Base-by-base conservation (phyloP, 1,140 invertebrate genomes). In the Brachionus sp. region DNA sequence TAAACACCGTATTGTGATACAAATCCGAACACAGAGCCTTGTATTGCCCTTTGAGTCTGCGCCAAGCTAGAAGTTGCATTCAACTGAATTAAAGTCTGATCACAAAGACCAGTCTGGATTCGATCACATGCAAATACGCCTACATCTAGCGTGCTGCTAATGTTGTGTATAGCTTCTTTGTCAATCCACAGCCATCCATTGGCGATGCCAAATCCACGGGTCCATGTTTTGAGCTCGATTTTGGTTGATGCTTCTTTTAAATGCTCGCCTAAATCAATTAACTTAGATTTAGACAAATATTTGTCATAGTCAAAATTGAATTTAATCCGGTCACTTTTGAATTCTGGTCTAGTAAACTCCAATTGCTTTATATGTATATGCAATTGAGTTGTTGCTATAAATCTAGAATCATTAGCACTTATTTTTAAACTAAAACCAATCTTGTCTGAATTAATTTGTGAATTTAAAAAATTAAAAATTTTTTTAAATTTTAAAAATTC, bases 391-490 rank as follows among this genome's bases (percentile, higher is more conserved):
- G 16, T n/a, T 29, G 66, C 7, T 33, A 39, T n/a, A 70, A 37
- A 70, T 39, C 37, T 70, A 39, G 35, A 70, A 39, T 70, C 66
- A 70, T 39, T 62, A 13, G 44, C 53, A 25, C 9, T 9, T n/a
- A 62, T 62, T 62, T 57, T 62, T 33, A 78, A 33, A 19, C 10
- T 19, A 78, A 78, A 57, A 16, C 25, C 25, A 19, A 78, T 23
- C 29, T 4, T 19, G 10, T 78, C 44, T 10, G 44, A 78, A 42
- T 78, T 42, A 1, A 37, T 9, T 16, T 12, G 25, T 9, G 10
- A 6, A 6, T 80, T 42, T 62, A 42, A 23, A 62, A 39, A 66
- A 13, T 80, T 29, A 16, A 62, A 80, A 62, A 62, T 62, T 80
- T 44, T 29, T 62, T 64, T 66, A 66, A 80, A 66, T 25, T 42